A percentile compares a stretch with the other conserved stretches of the same genome.
Evolutionary conservation across 2,888 invertebrate genomes (phyloP).

Genomic region (Galerucella calmariensis): DNA sequence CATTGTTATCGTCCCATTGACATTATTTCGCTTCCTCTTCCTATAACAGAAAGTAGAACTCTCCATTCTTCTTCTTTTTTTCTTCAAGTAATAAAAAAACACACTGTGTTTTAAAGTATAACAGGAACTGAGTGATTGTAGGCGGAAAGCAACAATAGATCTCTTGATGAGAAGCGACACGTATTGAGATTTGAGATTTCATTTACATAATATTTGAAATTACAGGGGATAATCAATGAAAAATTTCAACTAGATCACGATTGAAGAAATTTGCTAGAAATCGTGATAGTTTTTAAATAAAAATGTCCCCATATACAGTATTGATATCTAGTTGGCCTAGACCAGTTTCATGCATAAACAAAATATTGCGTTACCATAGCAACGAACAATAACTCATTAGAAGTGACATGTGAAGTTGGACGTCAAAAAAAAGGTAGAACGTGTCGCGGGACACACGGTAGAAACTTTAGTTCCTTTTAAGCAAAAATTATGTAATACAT

Average conservation of each 20-base stretch:
- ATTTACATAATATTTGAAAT: slow-evolving; percentile 45
- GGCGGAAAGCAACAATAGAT: slow-evolving; percentile 49
- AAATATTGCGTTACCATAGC: no score
- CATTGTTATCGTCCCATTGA: neutral
- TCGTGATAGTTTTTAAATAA: neutral
- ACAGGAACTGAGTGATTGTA: slow-evolving; percentile 44
- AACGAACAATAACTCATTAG: no score
- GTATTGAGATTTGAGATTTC: slow-evolving; percentile 46
- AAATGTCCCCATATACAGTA: no score
- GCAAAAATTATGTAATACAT: no score
- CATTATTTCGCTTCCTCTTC: slow-evolving; percentile 37
- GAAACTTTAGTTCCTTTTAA: no score
- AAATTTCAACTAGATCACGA: neutral
- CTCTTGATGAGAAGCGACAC: slow-evolving; percentile 48
- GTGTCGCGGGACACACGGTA: no score
- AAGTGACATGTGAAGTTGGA: no score
- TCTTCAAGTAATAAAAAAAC: neutral
- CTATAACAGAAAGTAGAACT: slow-evolving; percentile 41
- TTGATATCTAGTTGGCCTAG: no score
- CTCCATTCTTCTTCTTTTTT: slow-evolving; percentile 16
- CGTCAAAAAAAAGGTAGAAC: no score
- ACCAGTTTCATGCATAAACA: no score
- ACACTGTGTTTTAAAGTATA: slow-evolving; percentile 38
- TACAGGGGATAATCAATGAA: slow-evolving; percentile 10
- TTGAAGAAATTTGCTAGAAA: neutral